Conservation (phyloP, 2,797 vertebrate species). For the Lepus townsendii region DNA sequence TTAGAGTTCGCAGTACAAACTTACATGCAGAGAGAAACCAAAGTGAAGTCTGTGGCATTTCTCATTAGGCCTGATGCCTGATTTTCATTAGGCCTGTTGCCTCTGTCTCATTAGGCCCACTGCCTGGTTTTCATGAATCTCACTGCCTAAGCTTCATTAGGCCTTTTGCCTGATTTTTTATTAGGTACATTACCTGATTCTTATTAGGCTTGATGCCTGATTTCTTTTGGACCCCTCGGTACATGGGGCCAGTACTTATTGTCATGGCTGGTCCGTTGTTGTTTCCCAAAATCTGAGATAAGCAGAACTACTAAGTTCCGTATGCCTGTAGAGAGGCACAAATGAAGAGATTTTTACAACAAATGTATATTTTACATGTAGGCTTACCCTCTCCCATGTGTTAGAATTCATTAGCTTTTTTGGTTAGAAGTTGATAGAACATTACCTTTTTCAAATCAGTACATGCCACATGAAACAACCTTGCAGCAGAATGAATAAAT, state of each 20-base stretch:
- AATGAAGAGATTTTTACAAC: neutral
- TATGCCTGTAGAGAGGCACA: neutral
- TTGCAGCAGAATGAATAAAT: constrained; percentile 50
- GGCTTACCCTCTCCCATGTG: fast-evolving
- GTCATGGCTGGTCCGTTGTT: neutral
- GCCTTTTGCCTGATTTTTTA: constrained; percentile 72
- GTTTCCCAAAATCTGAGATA: constrained; percentile 20
- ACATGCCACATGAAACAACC: neutral
- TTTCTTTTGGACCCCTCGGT: constrained; percentile 53
- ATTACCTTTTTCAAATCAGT: constrained; percentile 59
- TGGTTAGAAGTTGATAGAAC: constrained; percentile 8
- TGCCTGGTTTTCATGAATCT: constrained; percentile 72
- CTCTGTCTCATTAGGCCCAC: constrained; percentile 76
- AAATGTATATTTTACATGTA: constrained; percentile 9
- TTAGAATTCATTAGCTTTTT: constrained; percentile 41
- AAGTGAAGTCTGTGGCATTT: constrained; percentile 10
- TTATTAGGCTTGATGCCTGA: constrained; percentile 73
- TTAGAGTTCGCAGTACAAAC: neutral
- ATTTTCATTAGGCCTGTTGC: constrained; percentile 74
- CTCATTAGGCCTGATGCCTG: constrained; percentile 64
- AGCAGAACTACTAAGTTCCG: neutral
- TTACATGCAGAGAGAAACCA: constrained; percentile 33
- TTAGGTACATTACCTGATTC: constrained; percentile 80
- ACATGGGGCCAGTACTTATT: neutral
- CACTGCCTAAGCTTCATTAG: constrained; percentile 74